These are phyloP conservation scores for Cantharis nigra DNA, from an alignment of 2,888 invertebrate species.

Conservation along the genomic window DNA sequence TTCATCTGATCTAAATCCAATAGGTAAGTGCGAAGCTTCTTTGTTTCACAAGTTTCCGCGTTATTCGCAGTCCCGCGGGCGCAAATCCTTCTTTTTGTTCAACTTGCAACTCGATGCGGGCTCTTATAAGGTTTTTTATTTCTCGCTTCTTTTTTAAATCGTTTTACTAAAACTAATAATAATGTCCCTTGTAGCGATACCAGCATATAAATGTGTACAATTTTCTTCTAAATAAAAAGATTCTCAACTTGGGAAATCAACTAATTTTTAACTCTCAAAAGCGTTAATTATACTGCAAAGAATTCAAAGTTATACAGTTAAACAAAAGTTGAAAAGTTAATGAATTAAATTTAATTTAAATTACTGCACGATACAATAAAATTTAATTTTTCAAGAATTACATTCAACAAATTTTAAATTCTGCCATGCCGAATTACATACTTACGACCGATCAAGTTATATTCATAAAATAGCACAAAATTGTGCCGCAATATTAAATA, in stretches of 20 bases:
- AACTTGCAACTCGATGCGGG: slow-evolving; percentile 45
- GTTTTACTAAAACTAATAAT: slow-evolving; percentile 20
- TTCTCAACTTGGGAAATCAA: neutral
- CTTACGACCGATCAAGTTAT: neutral
- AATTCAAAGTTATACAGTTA: neutral
- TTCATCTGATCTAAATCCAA: slow-evolving; percentile 47
- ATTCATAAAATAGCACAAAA: neutral
- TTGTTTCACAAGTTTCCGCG: slow-evolving; percentile 48
- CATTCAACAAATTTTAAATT: neutral
- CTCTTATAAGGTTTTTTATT: slow-evolving; percentile 31
- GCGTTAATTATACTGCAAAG: neutral
- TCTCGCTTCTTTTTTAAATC: slow-evolving; percentile 18
- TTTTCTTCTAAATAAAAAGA: neutral
- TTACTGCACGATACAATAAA: neutral
- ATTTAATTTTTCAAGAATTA: neutral
- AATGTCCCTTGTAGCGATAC: neutral
- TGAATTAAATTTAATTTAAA: neutral
- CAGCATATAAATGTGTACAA: slow-evolving; percentile 2
- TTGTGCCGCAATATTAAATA: neutral
- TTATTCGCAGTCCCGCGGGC: slow-evolving; percentile 46
- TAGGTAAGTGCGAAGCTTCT: slow-evolving; percentile 44
- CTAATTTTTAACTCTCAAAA: neutral
- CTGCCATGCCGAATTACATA: neutral
- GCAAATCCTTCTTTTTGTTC: slow-evolving; percentile 48
- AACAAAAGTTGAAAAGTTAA: neutral